A percentile compares a stretch with the other conserved stretches of the same genome.
These are phyloP conservation scores for Eptatretus burgeri DNA, from an alignment of 2,113 vertebrate genomes.

Conservation along the genomic window DNA sequence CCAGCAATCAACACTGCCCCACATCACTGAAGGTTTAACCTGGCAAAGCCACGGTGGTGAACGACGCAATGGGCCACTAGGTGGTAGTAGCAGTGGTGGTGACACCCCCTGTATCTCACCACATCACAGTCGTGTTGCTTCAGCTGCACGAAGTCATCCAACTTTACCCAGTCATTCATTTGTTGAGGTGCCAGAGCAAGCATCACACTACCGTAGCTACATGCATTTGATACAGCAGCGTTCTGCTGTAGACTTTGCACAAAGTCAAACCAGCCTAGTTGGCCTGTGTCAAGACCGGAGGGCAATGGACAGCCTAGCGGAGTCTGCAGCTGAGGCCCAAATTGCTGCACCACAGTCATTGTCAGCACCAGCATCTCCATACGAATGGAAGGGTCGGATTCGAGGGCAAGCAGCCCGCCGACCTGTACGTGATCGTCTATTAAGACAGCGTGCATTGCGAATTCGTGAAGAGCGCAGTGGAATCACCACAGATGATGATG, in stretches of 20 bases:
- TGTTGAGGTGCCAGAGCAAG: slow-evolving; percentile 17
- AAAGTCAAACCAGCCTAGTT: slow-evolving; percentile 65
- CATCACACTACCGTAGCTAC: slow-evolving; percentile 78
- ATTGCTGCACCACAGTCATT: slow-evolving; percentile 23
- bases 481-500: slow-evolving; percentile 77
- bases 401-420: slow-evolving; percentile 79
- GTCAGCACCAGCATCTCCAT: slow-evolving; percentile 31
- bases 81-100: slow-evolving; percentile 17
- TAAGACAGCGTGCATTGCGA: slow-evolving; percentile 69
- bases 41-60: no score
- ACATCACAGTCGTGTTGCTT: slow-evolving; percentile 16
- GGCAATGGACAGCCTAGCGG: not conserved
- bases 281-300: slow-evolving; percentile 30
- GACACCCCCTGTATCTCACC: slow-evolving; percentile 31
- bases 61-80: no score
- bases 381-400: slow-evolving; percentile 95
- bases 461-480: slow-evolving; percentile 84
- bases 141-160: slow-evolving; percentile 30
- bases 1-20: no score
- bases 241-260: slow-evolving; percentile 60
- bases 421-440: slow-evolving; percentile 60
- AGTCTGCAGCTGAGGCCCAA: not conserved
- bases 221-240: slow-evolving; percentile 83
- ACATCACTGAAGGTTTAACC: no score
- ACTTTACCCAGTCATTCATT: slow-evolving; percentile 27